A percentile compares a stretch with the other conserved stretches of the same genome.
Evolutionary conservation across 2,888 invertebrate genomes (phyloP).

Genomic region (Hirtodrosophila duncani): DNA sequence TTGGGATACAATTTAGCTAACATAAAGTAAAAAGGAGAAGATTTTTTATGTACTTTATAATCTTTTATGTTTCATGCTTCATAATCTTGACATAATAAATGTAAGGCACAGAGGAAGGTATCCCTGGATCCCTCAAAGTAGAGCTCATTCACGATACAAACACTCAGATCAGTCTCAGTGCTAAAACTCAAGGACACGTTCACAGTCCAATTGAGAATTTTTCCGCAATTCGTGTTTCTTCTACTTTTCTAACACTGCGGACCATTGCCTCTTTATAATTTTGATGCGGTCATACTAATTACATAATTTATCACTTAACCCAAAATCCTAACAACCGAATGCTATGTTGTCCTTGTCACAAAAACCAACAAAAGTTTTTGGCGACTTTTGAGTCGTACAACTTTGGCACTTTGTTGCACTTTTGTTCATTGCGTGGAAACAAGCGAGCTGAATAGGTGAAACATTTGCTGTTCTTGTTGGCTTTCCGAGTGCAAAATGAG

Average conservation of each 20-base stretch:
- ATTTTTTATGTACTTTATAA: no score
- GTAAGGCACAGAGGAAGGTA: no score
- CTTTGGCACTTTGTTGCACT: slow-evolving; percentile 50
- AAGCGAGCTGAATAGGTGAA: slow-evolving; percentile 47
- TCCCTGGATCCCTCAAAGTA: no score
- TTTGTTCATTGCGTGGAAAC: slow-evolving; percentile 37
- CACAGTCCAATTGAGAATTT: no score
- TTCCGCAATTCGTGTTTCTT: background rate
- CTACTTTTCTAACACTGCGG: background rate
- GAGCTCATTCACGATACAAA: no score
- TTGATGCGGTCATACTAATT: slow-evolving; percentile 42
- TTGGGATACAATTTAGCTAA: no score
- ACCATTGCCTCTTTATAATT: slow-evolving; percentile 3
- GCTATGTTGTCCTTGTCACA: slow-evolving; percentile 34
- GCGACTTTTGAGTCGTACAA: slow-evolving; percentile 43
- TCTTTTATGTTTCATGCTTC: no score
- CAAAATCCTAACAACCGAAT: slow-evolving; percentile 26
- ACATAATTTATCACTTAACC: slow-evolving; percentile 58
- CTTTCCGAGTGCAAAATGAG: slow-evolving; percentile 64
- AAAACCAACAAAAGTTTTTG: slow-evolving; percentile 42
- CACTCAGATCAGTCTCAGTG: no score
- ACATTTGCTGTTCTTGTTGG: slow-evolving; percentile 16
- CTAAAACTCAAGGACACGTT: no score
- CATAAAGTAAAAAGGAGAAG: no score
- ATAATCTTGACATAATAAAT: no score